phyloP scores from a whole-genome alignment of 2,797 vertebrate genomes.

The Trichosurus vulpecula region DNA sequence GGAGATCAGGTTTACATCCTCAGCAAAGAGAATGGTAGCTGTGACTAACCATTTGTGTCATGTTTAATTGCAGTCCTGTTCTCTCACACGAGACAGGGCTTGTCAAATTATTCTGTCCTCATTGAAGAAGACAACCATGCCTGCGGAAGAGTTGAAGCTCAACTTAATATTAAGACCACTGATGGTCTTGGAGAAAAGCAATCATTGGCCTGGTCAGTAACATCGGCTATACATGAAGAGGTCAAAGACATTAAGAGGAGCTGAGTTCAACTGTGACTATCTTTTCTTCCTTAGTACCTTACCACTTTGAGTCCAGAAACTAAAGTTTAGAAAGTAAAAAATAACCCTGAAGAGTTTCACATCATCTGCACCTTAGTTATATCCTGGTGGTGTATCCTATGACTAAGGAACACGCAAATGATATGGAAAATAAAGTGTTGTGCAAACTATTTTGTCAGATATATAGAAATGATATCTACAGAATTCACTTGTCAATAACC shows the following conservation, averaged over 20 bases:
- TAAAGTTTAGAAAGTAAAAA: neutral
- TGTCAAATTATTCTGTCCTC: conserved; percentile 85
- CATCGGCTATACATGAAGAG: conserved; percentile 78
- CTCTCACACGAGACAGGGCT: conserved; percentile 94
- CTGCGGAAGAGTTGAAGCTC: conserved; percentile 90
- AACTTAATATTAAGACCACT: conserved; percentile 88
- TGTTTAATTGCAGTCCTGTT: conserved; percentile 95
- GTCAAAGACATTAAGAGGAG: conserved; percentile 85
- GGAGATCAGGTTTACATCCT: conserved; percentile 91
- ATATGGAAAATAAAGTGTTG: conserved; percentile 70
- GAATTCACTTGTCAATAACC: neutral
- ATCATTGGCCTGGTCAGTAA: conserved; percentile 93
- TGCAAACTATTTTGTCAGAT: conserved; percentile 40
- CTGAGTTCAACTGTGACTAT: conserved; percentile 45
- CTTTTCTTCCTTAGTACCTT: neutral
- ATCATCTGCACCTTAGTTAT: neutral
- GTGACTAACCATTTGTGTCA: conserved; percentile 91
- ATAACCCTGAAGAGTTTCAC: neutral
- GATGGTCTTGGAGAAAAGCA: conserved; percentile 92
- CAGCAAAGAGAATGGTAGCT: conserved; percentile 92
- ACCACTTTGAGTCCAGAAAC: neutral
- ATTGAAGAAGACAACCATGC: conserved; percentile 94
- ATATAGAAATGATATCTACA: neutral
- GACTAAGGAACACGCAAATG: conserved; percentile 1
- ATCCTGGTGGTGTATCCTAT: neutral